Conservation (phyloP, 2,113 vertebrate genomes). For the Centropus bengalensis region DNA sequence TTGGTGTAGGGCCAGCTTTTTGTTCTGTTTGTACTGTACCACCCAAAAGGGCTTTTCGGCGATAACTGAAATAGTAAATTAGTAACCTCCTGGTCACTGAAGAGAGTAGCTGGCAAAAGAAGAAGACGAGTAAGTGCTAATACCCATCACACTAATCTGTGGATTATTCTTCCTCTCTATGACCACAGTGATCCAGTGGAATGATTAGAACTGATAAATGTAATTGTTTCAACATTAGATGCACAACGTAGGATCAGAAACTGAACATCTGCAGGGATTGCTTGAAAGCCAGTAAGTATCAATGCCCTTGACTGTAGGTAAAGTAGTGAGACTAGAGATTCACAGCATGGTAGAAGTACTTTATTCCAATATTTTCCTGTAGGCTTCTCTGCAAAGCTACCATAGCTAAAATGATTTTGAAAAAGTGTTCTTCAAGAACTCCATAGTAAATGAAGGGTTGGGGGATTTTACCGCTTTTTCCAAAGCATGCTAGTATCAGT, state of each 20-base stretch:
- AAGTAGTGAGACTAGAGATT: background rate
- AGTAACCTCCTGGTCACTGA: background rate
- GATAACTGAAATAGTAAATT: background rate
- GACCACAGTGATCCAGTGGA: background rate
- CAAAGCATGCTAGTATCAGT: slow-evolving; percentile 18
- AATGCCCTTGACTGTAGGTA: background rate
- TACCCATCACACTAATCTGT: background rate
- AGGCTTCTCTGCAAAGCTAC: background rate
- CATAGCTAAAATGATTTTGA: background rate
- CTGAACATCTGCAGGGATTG: background rate
- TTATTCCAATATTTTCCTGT: background rate
- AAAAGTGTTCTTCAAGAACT: slow-evolving; percentile 11
- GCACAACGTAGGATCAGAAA: background rate
- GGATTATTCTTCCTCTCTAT: background rate
- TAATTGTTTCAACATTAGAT: background rate
- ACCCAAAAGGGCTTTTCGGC: background rate
- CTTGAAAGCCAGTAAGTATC: background rate
- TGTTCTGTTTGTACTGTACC: background rate
- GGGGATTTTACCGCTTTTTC: background rate
- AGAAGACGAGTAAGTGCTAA: background rate
- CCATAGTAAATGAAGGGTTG: background rate
- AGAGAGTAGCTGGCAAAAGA: background rate
- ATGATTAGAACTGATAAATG: background rate
- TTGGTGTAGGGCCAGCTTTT: background rate
- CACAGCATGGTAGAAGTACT: background rate